Evolutionary conservation across 1,140 invertebrate species (phyloP).

Genomic region (Aphis gossypii): DNA sequence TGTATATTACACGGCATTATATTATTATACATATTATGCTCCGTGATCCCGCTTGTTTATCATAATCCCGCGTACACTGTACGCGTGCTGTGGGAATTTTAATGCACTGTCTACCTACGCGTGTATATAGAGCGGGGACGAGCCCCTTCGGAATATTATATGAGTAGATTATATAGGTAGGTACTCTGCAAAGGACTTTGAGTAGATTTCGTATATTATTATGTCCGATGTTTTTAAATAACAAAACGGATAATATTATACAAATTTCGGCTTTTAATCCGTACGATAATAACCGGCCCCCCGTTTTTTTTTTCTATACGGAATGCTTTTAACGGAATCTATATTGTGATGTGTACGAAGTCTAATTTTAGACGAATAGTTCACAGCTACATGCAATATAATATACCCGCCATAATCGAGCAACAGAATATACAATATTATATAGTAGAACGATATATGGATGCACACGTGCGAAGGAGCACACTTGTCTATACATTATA

Average conservation of each 20-base stretch:
- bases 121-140: too few species aligned
- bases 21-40: neutral
- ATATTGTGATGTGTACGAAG: neutral
- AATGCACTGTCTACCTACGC: too few species aligned
- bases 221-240: neutral
- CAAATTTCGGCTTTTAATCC: neutral
- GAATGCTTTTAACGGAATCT: neutral
- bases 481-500: neutral
- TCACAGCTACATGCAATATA: neutral
- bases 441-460: neutral
- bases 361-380: conserved; percentile 8
- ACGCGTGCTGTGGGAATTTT: neutral
- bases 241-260: neutral
- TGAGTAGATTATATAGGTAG: neutral
- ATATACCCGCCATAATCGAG: neutral
- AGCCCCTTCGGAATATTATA: neutral
- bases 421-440: neutral
- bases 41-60: neutral
- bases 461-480: neutral
- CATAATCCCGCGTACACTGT: neutral
- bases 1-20: neutral
- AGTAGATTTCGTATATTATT: neutral
- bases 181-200: neutral
- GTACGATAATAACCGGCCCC: neutral
- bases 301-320: neutral